Evolutionary conservation across 2,113 vertebrate genomes (phyloP).

Genomic region (Phylloscopus trochiloides): DNA sequence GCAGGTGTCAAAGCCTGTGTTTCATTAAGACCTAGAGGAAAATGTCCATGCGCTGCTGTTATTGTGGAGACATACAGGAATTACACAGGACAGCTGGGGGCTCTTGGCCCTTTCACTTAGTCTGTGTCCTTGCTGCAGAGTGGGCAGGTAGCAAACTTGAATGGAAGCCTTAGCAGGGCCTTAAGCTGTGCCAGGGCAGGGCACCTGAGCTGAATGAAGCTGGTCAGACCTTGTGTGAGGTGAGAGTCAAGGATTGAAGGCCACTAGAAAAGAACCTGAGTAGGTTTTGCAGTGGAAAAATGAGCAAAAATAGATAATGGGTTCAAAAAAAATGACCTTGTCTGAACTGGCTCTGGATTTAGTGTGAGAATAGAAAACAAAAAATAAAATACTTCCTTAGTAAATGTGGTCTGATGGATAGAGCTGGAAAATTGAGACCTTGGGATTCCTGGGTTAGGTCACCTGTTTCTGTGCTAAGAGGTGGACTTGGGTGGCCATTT

Average conservation of each 20-base stretch:
- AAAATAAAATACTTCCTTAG: neutral
- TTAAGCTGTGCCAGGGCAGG: neutral
- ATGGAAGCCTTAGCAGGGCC: neutral
- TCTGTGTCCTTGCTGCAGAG: neutral
- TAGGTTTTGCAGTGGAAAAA: neutral
- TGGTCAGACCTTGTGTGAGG: neutral
- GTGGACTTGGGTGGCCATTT: neutral
- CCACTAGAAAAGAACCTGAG: neutral
- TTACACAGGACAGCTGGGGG: neutral
- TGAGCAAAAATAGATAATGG: neutral
- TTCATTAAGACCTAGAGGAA: neutral
- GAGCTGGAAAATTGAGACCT: neutral
- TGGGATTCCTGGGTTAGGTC: neutral
- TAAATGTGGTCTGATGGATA: neutral
- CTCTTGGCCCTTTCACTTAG: accelerated
- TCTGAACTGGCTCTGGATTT: neutral
- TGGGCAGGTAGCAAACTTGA: neutral
- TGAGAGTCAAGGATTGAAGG: neutral
- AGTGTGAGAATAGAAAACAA: neutral
- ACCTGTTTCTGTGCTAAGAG: neutral
- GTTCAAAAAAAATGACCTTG: neutral
- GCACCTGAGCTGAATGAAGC: neutral
- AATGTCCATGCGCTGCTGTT: neutral
- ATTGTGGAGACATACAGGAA: neutral
- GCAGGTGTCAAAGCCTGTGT: neutral